Evolutionary conservation across 2,113 vertebrate genomes (phyloP).

Genomic region (Cochlearius cochlearius): DNA sequence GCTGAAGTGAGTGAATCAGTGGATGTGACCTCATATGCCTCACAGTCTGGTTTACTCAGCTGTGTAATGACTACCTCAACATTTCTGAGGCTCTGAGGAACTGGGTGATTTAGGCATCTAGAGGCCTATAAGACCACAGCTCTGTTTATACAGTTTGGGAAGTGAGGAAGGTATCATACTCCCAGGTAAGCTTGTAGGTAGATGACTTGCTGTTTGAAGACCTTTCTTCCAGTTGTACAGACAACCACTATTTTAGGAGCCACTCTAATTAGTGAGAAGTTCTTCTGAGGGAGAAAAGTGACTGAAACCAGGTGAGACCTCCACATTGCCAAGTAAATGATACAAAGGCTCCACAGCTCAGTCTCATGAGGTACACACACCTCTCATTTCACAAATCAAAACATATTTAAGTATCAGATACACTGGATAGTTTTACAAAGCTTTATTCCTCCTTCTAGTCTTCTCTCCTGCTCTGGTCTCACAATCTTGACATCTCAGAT

Average conservation of each 20-base stretch:
- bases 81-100: background rate
- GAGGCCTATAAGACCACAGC: background rate
- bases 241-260: background rate
- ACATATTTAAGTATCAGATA: background rate
- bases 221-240: background rate
- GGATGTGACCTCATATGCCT: background rate
- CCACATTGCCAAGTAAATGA: background rate
- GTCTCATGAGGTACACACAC: background rate
- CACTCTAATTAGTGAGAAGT: background rate
- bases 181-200: background rate
- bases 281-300: background rate
- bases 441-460: background rate
- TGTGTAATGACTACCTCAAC: background rate
- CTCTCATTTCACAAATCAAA: background rate
- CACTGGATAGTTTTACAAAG: background rate
- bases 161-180: background rate
- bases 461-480: background rate
- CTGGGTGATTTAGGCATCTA: background rate
- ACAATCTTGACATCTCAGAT: background rate
- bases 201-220: background rate
- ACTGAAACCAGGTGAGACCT: background rate
- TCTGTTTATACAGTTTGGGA: background rate
- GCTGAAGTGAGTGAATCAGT: background rate
- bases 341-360: background rate
- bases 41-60: background rate